Percentiles rank a stretch among this genome's conserved stretches.
phyloP scores from a whole-genome alignment of 2,113 vertebrate genomes.

The Felis chaus region DNA sequence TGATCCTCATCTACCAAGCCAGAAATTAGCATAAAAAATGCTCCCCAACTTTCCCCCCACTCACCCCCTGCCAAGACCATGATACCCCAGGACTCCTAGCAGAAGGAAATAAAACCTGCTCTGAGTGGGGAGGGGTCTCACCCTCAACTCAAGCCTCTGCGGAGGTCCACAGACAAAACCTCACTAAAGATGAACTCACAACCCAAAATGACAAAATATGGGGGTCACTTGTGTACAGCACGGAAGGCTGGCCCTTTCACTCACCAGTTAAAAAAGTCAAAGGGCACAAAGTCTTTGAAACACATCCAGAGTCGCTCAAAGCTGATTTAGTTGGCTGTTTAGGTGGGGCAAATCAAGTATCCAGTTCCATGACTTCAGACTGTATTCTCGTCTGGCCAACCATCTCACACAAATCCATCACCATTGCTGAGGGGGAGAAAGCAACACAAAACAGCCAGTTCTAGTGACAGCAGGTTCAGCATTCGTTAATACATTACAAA shows the following conservation, averaged over 20 bases:
- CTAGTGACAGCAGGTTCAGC: not conserved
- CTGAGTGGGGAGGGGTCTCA: not conserved
- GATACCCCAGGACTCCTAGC: not conserved
- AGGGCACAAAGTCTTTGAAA: not conserved
- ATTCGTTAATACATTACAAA: not conserved
- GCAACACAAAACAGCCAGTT: not conserved
- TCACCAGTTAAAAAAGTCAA: not conserved
- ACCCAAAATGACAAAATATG: not conserved
- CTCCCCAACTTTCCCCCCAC: not conserved
- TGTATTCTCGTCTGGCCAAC: not conserved
- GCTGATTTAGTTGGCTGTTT: not conserved
- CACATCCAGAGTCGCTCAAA: not conserved
- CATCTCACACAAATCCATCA: not conserved
- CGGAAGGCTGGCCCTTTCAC: not conserved
- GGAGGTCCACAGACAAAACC: not conserved
- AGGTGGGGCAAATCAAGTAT: not conserved
- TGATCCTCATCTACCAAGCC: not conserved
- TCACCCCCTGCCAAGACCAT: not conserved
- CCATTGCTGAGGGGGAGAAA: not conserved
- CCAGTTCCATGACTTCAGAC: not conserved
- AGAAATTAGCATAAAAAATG: constrained; percentile 42
- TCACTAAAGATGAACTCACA: not conserved
- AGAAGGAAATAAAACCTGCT: not conserved
- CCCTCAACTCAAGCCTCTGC: not conserved
- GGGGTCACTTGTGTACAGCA: not conserved